A percentile compares a stretch with the other conserved stretches of the same genome.
phyloP scores from a whole-genome alignment of 2,113 vertebrate species.

The Pelecanus crispus region DNA sequence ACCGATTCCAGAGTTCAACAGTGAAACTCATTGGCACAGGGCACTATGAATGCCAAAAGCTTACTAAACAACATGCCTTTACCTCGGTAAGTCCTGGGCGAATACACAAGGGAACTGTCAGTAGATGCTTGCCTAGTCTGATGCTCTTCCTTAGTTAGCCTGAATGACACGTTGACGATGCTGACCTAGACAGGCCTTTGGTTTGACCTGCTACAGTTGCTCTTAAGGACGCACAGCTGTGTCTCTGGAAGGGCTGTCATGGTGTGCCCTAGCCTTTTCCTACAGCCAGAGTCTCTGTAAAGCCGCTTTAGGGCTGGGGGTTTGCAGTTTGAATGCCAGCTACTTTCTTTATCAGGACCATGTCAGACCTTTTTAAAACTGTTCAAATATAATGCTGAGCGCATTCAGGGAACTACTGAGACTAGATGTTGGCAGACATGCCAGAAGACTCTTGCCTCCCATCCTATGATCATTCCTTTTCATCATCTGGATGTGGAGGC shows the following conservation, averaged over 20 bases:
- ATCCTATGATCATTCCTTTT: neutral
- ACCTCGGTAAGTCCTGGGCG: neutral
- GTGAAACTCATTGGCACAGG: neutral
- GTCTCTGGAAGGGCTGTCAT: neutral
- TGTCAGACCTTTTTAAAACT: neutral
- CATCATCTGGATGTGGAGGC: neutral
- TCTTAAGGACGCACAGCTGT: neutral
- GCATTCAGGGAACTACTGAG: neutral
- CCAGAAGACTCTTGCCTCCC: neutral
- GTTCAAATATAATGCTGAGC: neutral
- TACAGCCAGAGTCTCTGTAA: neutral
- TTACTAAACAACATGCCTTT: neutral
- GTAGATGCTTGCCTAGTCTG: neutral
- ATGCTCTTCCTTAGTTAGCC: neutral
- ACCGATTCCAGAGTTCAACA: neutral
- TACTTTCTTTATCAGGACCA: neutral
- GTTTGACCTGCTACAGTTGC: neutral
- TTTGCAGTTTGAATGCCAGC: neutral
- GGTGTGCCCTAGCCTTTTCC: neutral
- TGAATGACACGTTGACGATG: neutral
- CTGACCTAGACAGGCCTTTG: neutral
- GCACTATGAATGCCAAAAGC: neutral
- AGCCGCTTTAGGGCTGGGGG: neutral
- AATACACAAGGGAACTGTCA: neutral
- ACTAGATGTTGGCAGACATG: neutral